phyloP scores from a whole-genome alignment of 2,797 vertebrate genomes.

The Galaxias olidus region DNA sequence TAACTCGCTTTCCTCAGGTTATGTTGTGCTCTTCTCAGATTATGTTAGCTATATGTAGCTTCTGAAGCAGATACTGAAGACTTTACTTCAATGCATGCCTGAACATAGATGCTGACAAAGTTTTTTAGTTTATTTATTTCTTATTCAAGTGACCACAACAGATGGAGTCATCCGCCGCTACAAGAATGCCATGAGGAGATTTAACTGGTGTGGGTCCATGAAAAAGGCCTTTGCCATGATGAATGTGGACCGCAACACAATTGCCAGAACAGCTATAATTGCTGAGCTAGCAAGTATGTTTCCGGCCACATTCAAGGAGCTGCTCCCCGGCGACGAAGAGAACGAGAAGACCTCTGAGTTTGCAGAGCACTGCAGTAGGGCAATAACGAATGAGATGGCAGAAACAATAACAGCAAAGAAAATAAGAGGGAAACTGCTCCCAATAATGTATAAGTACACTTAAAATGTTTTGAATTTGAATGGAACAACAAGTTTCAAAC shows the following conservation, averaged over 20 bases:
- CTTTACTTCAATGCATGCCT: constrained; percentile 3
- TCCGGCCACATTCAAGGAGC: constrained; percentile 10
- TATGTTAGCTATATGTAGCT: no score
- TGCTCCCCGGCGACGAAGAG: constrained; percentile 5
- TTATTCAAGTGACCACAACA: constrained; percentile 21
- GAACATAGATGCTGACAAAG: background rate
- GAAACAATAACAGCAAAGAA: no score
- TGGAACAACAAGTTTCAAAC: no score
- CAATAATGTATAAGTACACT: constrained; percentile 22
- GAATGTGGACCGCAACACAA: constrained; percentile 20
- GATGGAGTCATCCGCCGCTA: constrained; percentile 16
- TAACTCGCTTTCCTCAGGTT: no score
- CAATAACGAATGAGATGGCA: constrained; percentile 17
- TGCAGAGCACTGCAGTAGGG: constrained; percentile 9
- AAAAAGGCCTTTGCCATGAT: constrained; percentile 23
- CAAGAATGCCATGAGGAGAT: constrained; percentile 12
- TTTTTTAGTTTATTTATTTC: no score
- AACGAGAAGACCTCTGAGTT: constrained; percentile 14
- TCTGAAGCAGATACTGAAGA: no score
- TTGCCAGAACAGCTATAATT: constrained; percentile 22
- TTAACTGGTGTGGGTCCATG: constrained; percentile 20
- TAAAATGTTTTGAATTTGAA: constrained; percentile 10
- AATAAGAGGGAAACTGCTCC: constrained; percentile 22
- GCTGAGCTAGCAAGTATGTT: constrained; percentile 19
- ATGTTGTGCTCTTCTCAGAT: no score